Percentiles rank a stretch among this genome's conserved stretches.
Evolutionary conservation across 1,140 invertebrate genomes (phyloP).

Genomic region (Marisa cornuarietis): DNA sequence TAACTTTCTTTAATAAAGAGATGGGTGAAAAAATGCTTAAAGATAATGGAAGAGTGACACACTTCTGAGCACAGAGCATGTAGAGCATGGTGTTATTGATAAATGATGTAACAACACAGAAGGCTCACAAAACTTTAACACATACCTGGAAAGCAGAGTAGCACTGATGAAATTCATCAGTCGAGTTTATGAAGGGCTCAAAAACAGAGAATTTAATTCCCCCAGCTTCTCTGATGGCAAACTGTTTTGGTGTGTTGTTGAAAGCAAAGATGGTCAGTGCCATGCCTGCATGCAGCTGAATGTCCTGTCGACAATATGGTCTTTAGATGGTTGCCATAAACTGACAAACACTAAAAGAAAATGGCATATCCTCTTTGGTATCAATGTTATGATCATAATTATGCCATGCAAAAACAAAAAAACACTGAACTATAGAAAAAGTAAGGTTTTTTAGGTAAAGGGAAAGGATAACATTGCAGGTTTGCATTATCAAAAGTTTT

Average conservation of each 20-base stretch:
- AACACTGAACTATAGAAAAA: no score
- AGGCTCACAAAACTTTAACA: no score
- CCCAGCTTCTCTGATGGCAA: constrained; percentile 61
- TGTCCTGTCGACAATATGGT: constrained; percentile 47
- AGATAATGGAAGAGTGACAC: background rate
- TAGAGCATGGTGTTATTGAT: background rate
- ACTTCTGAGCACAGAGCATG: background rate
- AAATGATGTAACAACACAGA: background rate
- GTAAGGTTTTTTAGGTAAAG: no score
- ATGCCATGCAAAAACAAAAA: no score
- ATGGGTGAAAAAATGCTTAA: background rate
- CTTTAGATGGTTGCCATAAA: background rate
- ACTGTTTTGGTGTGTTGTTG: constrained; percentile 66
- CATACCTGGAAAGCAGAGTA: constrained; percentile 65
- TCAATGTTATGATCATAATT: no score
- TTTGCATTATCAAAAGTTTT: no score
- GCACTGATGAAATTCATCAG: constrained; percentile 56
- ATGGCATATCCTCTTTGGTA: background rate
- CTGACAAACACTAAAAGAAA: constrained; percentile 21
- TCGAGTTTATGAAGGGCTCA: constrained; percentile 56
- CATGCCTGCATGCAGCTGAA: constrained; percentile 59
- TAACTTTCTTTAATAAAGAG: background rate
- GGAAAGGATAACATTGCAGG: no score
- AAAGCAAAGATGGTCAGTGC: constrained; percentile 65
- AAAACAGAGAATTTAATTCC: constrained; percentile 62